Percentiles rank a stretch among this genome's conserved stretches.
Conservation (phyloP, 2,113 vertebrate genomes). For the Ahaetulla prasina region DNA sequence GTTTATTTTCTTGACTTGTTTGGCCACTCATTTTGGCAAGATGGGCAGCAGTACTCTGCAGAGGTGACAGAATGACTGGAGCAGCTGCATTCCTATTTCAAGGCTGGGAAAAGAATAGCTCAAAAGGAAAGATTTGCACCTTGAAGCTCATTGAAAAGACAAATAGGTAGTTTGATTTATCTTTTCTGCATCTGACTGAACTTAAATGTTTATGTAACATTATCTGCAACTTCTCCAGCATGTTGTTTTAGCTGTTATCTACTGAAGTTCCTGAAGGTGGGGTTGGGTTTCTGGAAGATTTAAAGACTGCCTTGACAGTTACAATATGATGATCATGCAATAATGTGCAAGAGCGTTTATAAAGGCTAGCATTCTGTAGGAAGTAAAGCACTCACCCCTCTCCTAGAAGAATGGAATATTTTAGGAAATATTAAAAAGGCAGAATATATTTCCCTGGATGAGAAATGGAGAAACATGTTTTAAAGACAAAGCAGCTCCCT, state of each 20-base stretch:
- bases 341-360: background rate
- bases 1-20: background rate
- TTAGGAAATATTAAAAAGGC: too few species aligned
- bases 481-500: too few species aligned
- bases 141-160: background rate
- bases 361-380: background rate
- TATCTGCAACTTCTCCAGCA: background rate
- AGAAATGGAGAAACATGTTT: too few species aligned
- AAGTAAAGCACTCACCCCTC: too few species aligned
- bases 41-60: background rate
- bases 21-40: background rate
- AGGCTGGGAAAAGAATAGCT: background rate
- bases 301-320: background rate
- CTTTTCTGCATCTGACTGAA: background rate
- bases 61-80: background rate
- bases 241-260: background rate
- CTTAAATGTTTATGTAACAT: background rate
- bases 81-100: background rate
- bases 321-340: background rate
- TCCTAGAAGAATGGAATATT: too few species aligned
- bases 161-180: background rate
- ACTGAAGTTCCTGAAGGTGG: background rate
- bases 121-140: background rate
- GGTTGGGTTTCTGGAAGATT: background rate
- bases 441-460: too few species aligned